Base-by-base conservation (phyloP, 2,888 invertebrate genomes). In the Ferrisia virgata region DNA sequence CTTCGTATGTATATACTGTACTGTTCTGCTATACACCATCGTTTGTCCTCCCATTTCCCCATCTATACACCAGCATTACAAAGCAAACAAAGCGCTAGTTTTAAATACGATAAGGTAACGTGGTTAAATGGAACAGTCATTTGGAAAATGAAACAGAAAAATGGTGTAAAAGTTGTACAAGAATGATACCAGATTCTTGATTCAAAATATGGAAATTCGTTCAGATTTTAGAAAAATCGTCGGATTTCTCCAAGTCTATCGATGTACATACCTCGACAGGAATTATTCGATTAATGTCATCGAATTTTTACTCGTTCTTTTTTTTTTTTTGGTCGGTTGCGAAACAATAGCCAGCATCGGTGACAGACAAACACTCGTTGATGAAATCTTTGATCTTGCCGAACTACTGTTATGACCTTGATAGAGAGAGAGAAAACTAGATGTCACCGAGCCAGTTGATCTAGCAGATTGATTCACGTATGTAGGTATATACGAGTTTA, bases 341-440 rank as follows among this genome's bases (percentile, higher is more conserved):
- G 15, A 76, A 76, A 76, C 36, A 76, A 76, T 76, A 13, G 25
- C 31, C 33, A 69, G 72, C 28, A 28, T 64, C 72, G 36, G 72
- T 76, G 72, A 76, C 72, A 76, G 72, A 36, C n/a, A 18, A 36
- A 76, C 72, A 76, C 72, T 76, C 72, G 72, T 76, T 76, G 72
- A 76, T 36, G 72, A 36, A 76, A 36, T 76, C 72, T 76, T 76
- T 76, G 36, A 76, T 76, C 36, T 76, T n/a, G 36, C 72, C 72
- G 72, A 76, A 76, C 72, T 36, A 18, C 18, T 76, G 72, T 15
- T 76, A 76, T 76, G 72, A 36, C 72, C 72, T 76, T 76, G 72
- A 36, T 76, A 13, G 28, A 1, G 40, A 36, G 4, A 8, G 22
- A 22, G 53, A 36, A 76, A 76, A 76, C 72, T 36, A 76, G 72